Evolutionary conservation across 2,797 vertebrate species (phyloP).

Genomic region (Platalea minor): DNA sequence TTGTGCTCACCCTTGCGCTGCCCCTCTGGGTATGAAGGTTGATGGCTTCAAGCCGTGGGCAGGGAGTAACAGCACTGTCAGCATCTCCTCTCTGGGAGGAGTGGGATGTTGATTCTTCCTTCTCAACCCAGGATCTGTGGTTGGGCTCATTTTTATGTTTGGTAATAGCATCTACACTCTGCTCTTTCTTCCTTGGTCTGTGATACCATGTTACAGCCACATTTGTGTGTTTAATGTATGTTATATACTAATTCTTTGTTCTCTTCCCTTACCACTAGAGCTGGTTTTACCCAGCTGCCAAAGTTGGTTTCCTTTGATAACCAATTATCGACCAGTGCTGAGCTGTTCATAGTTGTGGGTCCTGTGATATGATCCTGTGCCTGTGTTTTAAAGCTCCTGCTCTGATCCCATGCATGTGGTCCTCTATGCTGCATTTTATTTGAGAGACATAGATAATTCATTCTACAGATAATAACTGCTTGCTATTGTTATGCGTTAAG

Average conservation of each 20-base stretch:
- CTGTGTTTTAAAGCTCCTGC: not conserved
- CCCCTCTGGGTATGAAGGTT: not conserved
- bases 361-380: rapidly evolving
- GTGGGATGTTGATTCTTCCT: not conserved
- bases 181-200: not conserved
- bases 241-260: not conserved
- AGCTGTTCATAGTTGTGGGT: not conserved
- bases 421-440: not conserved
- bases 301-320: not conserved
- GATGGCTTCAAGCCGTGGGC: not conserved
- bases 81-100: not conserved
- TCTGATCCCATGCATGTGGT: not conserved
- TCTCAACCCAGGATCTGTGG: not conserved
- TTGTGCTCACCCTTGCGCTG: not conserved
- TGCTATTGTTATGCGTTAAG: not conserved
- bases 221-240: not conserved
- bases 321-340: not conserved
- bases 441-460: not conserved
- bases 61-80: not conserved
- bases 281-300: not conserved
- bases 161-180: not conserved
- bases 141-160: not conserved
- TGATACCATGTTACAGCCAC: not conserved
- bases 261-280: not conserved
- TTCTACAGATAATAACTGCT: not conserved